phyloP scores from a whole-genome alignment of 2,888 invertebrate species.

The Agonopterix heracliana region DNA sequence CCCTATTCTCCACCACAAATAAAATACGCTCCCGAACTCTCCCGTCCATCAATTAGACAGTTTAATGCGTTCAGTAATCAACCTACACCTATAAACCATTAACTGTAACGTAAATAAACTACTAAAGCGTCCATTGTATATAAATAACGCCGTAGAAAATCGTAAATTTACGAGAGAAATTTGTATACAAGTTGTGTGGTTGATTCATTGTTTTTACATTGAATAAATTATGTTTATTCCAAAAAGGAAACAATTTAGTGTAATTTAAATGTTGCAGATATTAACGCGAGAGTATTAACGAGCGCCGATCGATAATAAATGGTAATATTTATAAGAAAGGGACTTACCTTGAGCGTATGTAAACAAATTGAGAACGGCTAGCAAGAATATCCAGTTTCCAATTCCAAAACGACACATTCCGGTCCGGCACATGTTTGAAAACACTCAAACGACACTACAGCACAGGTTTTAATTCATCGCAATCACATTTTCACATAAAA shows the following conservation, averaged over 20 bases:
- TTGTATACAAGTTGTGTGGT: too few species aligned
- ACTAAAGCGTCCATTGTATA: constrained; percentile 25
- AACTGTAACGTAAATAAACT: constrained; percentile 35
- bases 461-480: constrained; percentile 68
- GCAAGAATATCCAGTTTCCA: constrained; percentile 71
- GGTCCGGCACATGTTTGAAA: constrained; percentile 66
- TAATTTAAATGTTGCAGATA: constrained; percentile 1
- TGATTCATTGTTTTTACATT: too few species aligned
- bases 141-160: constrained; percentile 19
- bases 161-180: constrained; percentile 3
- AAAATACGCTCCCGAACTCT: constrained; percentile 13
- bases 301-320: constrained; percentile 54
- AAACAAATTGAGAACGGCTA: constrained; percentile 67
- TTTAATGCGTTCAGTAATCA: constrained; percentile 29
- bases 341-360: constrained; percentile 72
- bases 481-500: constrained; percentile 72
- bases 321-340: constrained; percentile 59
- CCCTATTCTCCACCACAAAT: constrained; percentile 17
- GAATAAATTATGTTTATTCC: constrained; percentile 1
- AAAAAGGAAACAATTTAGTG: background rate
- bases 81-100: constrained; percentile 36
- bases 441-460: constrained; percentile 56
- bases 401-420: constrained; percentile 62
- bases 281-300: constrained; percentile 2
- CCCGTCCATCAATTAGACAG: constrained; percentile 16